phyloP scores from a whole-genome alignment of 2,113 vertebrate genomes.

The Kobus ellipsiprymnus region DNA sequence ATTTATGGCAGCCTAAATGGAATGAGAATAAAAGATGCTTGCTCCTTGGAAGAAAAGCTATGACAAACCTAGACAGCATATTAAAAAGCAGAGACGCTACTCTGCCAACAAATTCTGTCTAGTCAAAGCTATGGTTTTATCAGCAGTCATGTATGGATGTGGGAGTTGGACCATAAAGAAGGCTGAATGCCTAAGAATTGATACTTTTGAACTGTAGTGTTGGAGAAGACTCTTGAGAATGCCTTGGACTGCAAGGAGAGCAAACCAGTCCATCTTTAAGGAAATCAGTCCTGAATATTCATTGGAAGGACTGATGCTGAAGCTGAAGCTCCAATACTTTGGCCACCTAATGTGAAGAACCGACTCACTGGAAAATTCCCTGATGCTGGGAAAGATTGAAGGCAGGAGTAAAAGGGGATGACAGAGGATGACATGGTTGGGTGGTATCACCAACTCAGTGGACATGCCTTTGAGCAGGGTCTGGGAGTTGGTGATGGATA shows the following conservation, averaged over 20 bases:
- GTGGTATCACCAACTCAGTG: background rate
- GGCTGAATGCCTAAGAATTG: fast-evolving
- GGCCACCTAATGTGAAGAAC: background rate
- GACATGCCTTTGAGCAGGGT: background rate
- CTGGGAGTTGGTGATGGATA: background rate
- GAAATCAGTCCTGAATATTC: background rate
- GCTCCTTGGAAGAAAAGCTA: background rate
- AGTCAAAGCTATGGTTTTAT: background rate
- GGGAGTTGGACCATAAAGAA: background rate
- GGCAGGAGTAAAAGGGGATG: background rate
- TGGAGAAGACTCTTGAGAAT: background rate
- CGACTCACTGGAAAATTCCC: fast-evolving
- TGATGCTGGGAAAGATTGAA: background rate
- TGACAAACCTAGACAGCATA: background rate
- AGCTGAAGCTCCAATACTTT: background rate
- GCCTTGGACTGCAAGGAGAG: background rate
- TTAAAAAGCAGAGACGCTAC: background rate
- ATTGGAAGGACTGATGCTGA: background rate
- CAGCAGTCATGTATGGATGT: background rate
- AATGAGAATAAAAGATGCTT: background rate
- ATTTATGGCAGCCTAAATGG: background rate
- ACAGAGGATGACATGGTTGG: background rate
- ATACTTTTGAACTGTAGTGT: background rate
- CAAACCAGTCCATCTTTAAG: background rate
- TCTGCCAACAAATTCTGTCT: background rate